Evolutionary conservation across 2,888 invertebrate genomes (phyloP).

Genomic region (Lepidocyrtoides sp.): DNA sequence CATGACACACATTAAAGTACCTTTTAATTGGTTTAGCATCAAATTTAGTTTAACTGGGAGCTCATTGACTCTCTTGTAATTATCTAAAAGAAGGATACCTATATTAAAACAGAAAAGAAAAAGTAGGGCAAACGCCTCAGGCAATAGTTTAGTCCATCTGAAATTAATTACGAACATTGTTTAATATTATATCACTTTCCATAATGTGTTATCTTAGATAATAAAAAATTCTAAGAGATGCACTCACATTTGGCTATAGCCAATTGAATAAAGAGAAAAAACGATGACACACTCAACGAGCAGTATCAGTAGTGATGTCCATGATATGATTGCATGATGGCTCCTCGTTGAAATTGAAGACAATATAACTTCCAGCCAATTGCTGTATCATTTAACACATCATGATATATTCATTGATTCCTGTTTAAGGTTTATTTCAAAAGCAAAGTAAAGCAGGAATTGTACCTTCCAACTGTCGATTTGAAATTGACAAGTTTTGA

Average conservation of each 20-base stretch:
- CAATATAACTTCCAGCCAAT: slow-evolving; percentile 82
- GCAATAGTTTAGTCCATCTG: slow-evolving; percentile 87
- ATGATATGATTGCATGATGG: slow-evolving; percentile 90
- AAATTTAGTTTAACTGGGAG: slow-evolving; percentile 87
- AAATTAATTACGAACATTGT: neutral
- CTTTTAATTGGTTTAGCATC: slow-evolving; percentile 87
- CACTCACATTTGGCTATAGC: slow-evolving; percentile 85
- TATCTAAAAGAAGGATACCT: slow-evolving; percentile 89
- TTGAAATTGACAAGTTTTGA: slow-evolving; percentile 78
- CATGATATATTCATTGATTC: neutral
- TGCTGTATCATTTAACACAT: slow-evolving; percentile 73
- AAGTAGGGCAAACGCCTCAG: slow-evolving; percentile 88
- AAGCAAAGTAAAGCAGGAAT: neutral
- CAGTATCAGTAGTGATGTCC: slow-evolving; percentile 89
- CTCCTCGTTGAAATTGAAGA: slow-evolving; percentile 86
- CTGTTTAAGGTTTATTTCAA: neutral
- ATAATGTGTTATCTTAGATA: neutral
- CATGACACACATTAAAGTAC: slow-evolving; percentile 86
- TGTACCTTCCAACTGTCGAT: slow-evolving; percentile 81
- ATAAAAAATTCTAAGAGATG: neutral
- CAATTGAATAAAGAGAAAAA: slow-evolving; percentile 86
- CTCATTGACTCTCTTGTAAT: slow-evolving; percentile 90
- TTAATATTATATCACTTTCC: neutral
- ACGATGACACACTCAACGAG: slow-evolving; percentile 86
- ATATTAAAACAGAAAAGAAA: slow-evolving; percentile 88